Evolutionary conservation across 1,140 invertebrate genomes (phyloP), one percentile per base, ranked within the genome.

Genomic region (Asobara japonica): DNA sequence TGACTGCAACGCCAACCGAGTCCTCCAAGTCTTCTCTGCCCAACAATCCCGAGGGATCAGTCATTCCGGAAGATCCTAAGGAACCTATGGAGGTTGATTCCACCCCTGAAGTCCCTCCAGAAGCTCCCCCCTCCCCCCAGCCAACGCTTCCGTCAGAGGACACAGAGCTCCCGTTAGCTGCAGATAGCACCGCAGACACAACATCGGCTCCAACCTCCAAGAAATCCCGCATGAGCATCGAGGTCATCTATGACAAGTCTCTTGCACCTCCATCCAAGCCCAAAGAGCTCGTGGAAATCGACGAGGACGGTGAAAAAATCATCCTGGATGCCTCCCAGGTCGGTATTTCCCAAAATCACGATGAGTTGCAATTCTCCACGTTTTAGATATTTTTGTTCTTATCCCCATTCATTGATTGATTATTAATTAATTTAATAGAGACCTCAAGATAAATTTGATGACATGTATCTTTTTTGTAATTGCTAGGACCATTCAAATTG

Each of bases 251-350:
- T 36, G 83, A 86, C 30, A 73, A 75, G 31, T 73, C 76, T 22
- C 33, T 41, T 0, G 60, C 69, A 3, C 76, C 65, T 27, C 76
- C 77, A 18, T 75, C 61, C 6, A 82, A 78, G 51, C 51, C 77
- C 0, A 72, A 74, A 29, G 81, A 82, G 56, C 38, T 85, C 4
- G 80, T 86, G 1, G 82, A 86, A 48, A 84, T 86, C 4, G 77
- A 79, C 45, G 83, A 86, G 48, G 80, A 83, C 3, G 77, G 76
- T 3, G 80, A 83, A 5, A 82, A 78, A 16, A 80, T 83, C 3
- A 69, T 84, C 0, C 20, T 83, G 11, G 82, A 80, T 36, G 77
- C 76, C 0, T 82, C 80, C 1, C 77, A 79, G n/a, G n/a, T n/a
- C n/a, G n/a, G n/a, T n/a, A n/a, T n/a, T n/a, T n/a, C n/a, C n/a